phyloP scores from a whole-genome alignment of 1,140 invertebrate species.

The Orchesella cincta region DNA sequence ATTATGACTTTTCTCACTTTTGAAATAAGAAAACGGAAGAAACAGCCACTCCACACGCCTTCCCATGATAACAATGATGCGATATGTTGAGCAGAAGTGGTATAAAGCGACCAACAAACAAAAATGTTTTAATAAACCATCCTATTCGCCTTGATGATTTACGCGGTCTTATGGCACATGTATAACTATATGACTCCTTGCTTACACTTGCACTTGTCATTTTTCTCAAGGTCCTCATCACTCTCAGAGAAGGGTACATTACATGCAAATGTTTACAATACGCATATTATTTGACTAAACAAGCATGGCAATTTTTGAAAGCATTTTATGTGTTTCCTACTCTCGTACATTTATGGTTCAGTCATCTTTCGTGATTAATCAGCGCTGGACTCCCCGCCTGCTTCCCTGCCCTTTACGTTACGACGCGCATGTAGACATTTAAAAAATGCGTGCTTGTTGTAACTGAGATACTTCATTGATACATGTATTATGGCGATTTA shows the following conservation, averaged over 20 bases:
- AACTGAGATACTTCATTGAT: background rate
- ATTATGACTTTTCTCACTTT: too few relatives aligned
- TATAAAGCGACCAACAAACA: background rate
- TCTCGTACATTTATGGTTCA: background rate
- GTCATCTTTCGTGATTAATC: conserved; percentile 17
- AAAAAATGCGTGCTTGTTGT: background rate
- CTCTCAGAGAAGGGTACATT: background rate
- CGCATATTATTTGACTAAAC: background rate
- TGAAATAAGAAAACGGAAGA: too few relatives aligned
- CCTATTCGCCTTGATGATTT: background rate
- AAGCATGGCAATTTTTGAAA: background rate
- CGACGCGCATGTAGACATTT: background rate
- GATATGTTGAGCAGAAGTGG: background rate
- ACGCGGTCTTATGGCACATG: background rate
- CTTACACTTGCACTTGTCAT: background rate
- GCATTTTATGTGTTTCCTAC: background rate
- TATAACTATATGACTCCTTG: background rate
- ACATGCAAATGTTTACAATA: background rate
- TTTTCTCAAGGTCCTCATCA: conserved; percentile 9
- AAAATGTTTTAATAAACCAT: background rate
- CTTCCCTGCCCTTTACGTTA: conserved; percentile 7
- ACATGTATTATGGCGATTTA: background rate
- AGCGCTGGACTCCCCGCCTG: conserved; percentile 11
- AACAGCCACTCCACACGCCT: background rate
- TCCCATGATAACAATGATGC: background rate